Evolutionary conservation across 53 echinoderm and acorn worm genomes (phyloP).

Genomic region (Astropecten irregularis): DNA sequence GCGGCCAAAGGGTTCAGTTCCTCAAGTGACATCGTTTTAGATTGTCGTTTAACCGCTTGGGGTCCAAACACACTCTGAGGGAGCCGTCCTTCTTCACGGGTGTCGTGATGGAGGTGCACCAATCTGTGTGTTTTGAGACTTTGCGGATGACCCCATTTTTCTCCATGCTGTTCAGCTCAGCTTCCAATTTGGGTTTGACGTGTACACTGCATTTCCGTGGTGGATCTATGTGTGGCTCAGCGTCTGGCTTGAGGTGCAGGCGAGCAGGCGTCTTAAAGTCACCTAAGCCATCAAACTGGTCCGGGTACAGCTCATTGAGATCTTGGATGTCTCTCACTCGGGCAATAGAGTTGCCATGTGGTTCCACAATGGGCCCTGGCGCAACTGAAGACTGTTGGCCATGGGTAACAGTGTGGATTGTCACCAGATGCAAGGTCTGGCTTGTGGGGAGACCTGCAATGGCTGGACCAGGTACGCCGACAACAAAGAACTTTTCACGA

Average conservation of each 20-base stretch:
- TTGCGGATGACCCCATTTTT: slow-evolving; percentile 18
- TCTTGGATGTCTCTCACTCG: too few relatives aligned
- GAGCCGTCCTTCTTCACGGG: slow-evolving; percentile 20
- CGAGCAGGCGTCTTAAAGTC: slow-evolving; percentile 59
- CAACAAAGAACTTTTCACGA: slow-evolving; percentile 49
- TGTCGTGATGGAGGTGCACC: slow-evolving; percentile 48
- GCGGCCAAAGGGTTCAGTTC: slow-evolving; percentile 67
- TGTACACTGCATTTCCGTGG: slow-evolving; percentile 63
- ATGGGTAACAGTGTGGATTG: too few relatives aligned
- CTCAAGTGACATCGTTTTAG: slow-evolving; percentile 63
- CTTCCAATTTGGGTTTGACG: slow-evolving; percentile 45
- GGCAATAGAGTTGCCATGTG: too few relatives aligned
- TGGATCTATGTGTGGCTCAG: slow-evolving; percentile 49
- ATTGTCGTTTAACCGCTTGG: slow-evolving; percentile 53
- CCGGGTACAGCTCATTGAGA: slow-evolving; percentile 14
- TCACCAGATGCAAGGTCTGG: too few relatives aligned
- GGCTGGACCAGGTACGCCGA: too few relatives aligned
- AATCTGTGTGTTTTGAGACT: slow-evolving; percentile 39
- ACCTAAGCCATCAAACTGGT: slow-evolving; percentile 64
- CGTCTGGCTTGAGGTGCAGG: slow-evolving; percentile 60
- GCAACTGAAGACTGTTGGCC: too few relatives aligned
- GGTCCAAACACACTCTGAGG: slow-evolving; percentile 47
- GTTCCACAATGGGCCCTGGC: too few relatives aligned
- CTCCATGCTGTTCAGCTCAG: slow-evolving; percentile 61
- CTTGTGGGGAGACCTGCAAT: too few relatives aligned